Percentiles rank a stretch among this genome's conserved stretches.
These are phyloP conservation scores for Kuschelorhynchus macadamiae DNA, from an alignment of 2,888 invertebrate species.

Conservation along the genomic window DNA sequence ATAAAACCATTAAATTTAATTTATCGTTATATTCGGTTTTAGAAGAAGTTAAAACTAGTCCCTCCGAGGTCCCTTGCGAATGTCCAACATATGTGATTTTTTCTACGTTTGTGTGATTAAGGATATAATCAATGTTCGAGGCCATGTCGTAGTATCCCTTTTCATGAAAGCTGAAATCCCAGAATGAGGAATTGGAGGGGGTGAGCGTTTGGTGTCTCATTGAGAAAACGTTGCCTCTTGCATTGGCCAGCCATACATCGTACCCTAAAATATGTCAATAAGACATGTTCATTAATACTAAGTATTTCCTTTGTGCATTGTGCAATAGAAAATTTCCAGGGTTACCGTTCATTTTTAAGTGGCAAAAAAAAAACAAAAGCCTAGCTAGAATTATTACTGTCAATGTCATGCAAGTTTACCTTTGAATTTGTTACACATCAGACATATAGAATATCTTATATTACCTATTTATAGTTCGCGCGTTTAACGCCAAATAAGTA, in stretches of 20 bases:
- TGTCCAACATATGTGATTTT: conserved; percentile 83
- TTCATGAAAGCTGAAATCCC: conserved; percentile 79
- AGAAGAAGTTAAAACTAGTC: conserved; percentile 75
- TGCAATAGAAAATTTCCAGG: no score
- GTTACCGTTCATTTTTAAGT: no score
- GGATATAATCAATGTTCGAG: conserved; percentile 79
- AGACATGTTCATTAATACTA: no score
- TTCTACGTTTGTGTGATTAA: conserved; percentile 70
- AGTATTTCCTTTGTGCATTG: no score
- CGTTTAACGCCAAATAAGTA: no score
- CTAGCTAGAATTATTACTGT: no score
- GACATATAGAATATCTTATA: no score
- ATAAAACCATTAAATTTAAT: conserved; percentile 74
- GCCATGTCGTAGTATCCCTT: conserved; percentile 84
- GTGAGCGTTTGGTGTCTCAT: conserved; percentile 65
- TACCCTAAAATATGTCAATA: conserved; percentile 39
- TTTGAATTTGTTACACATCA: no score
- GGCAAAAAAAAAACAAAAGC: no score
- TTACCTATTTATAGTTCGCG: no score
- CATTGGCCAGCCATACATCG: conserved; percentile 66
- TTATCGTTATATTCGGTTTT: conserved; percentile 76
- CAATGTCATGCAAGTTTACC: no score
- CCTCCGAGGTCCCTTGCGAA: conserved; percentile 79
- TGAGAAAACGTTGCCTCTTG: conserved; percentile 72
- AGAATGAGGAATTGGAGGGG: conserved; percentile 39